Evolutionary conservation across 2,113 vertebrate genomes (phyloP).

Genomic region (Dicrurus megarhynchus): DNA sequence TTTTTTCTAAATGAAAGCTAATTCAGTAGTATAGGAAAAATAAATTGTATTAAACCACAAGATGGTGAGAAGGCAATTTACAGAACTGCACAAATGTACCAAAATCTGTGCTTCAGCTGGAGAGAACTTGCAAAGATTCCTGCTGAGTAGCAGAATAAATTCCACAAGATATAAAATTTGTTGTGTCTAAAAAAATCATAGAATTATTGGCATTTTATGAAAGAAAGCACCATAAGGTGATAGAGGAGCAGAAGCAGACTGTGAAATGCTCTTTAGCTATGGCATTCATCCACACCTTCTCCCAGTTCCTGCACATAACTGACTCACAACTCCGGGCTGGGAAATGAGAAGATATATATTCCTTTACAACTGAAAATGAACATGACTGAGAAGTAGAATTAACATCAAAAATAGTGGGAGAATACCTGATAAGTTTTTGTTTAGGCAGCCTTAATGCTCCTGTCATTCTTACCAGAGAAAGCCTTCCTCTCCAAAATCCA

Average conservation of each 20-base stretch:
- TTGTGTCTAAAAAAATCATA: background rate
- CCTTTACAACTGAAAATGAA: background rate
- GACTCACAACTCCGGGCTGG: fast-evolving
- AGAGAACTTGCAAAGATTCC: background rate
- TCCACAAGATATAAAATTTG: background rate
- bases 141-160: background rate
- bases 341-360: background rate
- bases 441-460: background rate
- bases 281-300: background rate
- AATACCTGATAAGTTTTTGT: background rate
- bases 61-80: background rate
- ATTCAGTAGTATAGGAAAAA: background rate
- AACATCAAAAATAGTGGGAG: background rate
- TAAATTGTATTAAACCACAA: background rate
- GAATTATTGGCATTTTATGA: background rate
- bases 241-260: background rate
- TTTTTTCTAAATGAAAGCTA: background rate
- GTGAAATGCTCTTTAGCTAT: background rate
- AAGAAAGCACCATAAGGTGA: background rate
- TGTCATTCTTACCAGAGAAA: background rate
- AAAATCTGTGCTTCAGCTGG: background rate
- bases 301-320: background rate
- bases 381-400: background rate
- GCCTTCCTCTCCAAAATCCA: fast-evolving
- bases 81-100: background rate